Conservation (phyloP, 2,888 invertebrate species). For the Vanessa cardui region DNA sequence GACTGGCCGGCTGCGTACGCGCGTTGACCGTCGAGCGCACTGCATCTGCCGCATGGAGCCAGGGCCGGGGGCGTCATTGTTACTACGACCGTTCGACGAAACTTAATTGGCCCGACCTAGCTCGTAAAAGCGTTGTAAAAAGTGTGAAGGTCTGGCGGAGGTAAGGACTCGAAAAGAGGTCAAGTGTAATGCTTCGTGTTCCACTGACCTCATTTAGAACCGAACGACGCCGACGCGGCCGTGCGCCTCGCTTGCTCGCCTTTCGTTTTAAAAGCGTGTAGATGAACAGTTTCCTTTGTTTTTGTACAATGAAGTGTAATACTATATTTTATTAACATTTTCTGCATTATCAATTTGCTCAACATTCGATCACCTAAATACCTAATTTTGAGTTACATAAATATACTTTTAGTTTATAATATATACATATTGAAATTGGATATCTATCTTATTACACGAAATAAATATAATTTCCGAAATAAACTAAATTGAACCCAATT, state of each 20-base stretch:
- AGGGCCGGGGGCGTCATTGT: constrained; percentile 63
- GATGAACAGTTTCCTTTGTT: constrained; percentile 49
- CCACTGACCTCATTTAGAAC: constrained; percentile 80
- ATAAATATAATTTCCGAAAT: no score
- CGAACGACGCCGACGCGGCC: constrained; percentile 60
- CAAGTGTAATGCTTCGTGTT: constrained; percentile 81
- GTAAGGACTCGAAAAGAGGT: constrained; percentile 83
- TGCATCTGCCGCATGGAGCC: constrained; percentile 50
- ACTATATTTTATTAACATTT: constrained; percentile 1
- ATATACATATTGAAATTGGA: no score
- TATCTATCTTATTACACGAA: no score
- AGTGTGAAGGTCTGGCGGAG: constrained; percentile 81
- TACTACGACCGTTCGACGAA: constrained; percentile 63
- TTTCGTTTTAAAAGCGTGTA: constrained; percentile 65
- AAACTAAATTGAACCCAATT: no score
- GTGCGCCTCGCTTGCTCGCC: constrained; percentile 62
- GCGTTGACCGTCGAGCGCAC: constrained; percentile 47
- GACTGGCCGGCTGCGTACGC: constrained; percentile 53
- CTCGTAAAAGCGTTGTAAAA: constrained; percentile 81
- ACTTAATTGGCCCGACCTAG: constrained; percentile 81
- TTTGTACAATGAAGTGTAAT: constrained; percentile 16
- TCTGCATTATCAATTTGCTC: no score
- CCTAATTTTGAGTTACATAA: no score
- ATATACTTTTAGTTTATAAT: no score
- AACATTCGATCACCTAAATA: no score